Evolutionary conservation across 2,888 invertebrate species (phyloP).

Genomic region (Antheraea assamensis): DNA sequence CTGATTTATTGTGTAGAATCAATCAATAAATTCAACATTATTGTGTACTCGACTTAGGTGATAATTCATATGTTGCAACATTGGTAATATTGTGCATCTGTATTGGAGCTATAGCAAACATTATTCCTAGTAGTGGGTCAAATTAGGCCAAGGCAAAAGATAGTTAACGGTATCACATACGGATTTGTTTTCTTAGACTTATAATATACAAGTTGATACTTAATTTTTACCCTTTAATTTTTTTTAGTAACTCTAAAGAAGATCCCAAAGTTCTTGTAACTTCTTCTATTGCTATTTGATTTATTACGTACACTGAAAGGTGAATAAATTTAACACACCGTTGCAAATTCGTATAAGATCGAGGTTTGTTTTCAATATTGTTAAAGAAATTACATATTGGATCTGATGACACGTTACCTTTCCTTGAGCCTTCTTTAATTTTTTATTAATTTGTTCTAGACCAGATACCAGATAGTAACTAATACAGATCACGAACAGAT

Average conservation of each 20-base stretch:
- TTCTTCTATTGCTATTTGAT: no score
- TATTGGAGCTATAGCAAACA: background rate
- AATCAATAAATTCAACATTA: no score
- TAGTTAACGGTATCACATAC: background rate
- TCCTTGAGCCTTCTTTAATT: constrained; percentile 62
- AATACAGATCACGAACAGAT: constrained; percentile 87
- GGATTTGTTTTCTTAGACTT: background rate
- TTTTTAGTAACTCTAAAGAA: no score
- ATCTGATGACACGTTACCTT: constrained; percentile 49
- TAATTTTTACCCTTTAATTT: no score
- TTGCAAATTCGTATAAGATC: no score
- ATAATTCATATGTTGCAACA: no score
- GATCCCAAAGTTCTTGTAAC: no score
- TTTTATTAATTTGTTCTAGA: constrained; percentile 83
- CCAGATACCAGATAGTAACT: constrained; percentile 86
- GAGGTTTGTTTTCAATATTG: no score
- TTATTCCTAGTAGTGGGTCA: background rate
- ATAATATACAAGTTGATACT: background rate
- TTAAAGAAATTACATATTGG: background rate
- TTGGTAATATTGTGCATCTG: background rate
- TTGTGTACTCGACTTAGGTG: no score
- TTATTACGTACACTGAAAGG: no score
- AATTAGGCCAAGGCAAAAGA: background rate
- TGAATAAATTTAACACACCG: no score
- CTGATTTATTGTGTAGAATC: no score